Base-by-base conservation (phyloP, 2,797 vertebrate species). In the Nothura maculosa region DNA sequence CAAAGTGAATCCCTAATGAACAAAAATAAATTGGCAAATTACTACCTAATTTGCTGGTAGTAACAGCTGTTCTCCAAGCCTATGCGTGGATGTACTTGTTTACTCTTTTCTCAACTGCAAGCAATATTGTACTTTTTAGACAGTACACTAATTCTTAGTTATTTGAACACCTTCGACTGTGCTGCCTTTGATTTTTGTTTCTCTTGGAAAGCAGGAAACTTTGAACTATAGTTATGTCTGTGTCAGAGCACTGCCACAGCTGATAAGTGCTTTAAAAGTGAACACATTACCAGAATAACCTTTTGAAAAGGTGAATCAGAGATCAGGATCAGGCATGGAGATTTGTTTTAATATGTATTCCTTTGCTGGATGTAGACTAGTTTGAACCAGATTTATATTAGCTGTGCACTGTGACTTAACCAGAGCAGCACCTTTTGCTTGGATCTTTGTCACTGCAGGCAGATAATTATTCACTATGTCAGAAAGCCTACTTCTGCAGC, bases 31-130 rank as follows among this genome's bases (percentile, higher is more conserved):
- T 21, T 19, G 76, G 36, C 27, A n/a, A n/a, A n/a, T n/a, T n/a
- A n/a, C n/a, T n/a, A 91, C 66, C 70, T 88, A 87, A 93, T 96
- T 93, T 93, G 25, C 72, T 87, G 66, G 43, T 82, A 93, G 83
- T 61, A 93, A 57, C 84, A 87, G 63, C 60, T 91, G 63, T 90
- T 95, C 48, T 89, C 55, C 67, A 68, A 85, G 50, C 12, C 54
- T 87, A 81, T 66, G 86, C 69, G 43, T 45, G 86, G 32, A 58
- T 93, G 87, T 47, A 21, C 66, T 88, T 85, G 73, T 57, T 94
- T 94, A 85, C 76, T 93, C 40, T 89, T 85, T 60, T 80, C 66
- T 91, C 75, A 87, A n/a, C 57, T 90, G 45, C 30, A 93, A 94
- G 36, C 6, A n/a, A 32, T 27, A 24, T 9, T 60, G 12, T 54